Percentiles rank a stretch among this genome's conserved stretches.
Conservation (phyloP, 2,888 invertebrate genomes). For the Nyleta sp. region DNA sequence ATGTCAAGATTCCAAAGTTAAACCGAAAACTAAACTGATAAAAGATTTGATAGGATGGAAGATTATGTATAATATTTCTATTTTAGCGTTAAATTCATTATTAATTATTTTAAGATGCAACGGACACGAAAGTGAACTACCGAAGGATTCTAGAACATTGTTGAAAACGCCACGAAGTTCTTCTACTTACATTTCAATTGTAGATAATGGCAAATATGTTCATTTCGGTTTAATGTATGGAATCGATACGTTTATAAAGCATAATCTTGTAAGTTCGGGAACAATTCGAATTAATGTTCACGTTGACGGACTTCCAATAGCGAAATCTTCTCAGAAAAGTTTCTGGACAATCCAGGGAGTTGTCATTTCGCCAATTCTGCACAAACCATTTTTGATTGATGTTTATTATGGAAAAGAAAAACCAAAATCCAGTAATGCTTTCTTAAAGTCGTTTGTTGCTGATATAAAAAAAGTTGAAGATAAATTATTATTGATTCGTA, state of each 20-base stretch:
- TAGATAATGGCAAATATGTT: conserved; percentile 28
- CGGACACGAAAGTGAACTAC: no score
- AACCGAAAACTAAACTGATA: no score
- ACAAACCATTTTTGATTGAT: conserved; percentile 28
- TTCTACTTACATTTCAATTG: neutral
- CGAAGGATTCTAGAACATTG: no score
- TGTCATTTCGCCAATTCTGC: neutral
- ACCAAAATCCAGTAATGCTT: conserved; percentile 11
- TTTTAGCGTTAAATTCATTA: no score
- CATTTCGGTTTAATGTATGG: conserved; percentile 25
- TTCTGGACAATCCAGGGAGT: conserved; percentile 27
- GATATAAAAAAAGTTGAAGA: conserved; percentile 12
- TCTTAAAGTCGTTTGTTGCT: conserved; percentile 12
- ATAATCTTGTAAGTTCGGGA: neutral
- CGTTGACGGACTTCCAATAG: conserved; percentile 38
- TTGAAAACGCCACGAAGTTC: conserved; percentile 9
- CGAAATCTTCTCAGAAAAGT: conserved; percentile 13
- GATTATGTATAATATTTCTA: no score
- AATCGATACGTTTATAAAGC: conserved; percentile 10
- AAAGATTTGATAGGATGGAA: no score
- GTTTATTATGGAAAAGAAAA: conserved; percentile 27
- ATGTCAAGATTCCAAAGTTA: no score
- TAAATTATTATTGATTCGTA: neutral
- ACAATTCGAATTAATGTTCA: conserved; percentile 19
- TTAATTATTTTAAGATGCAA: no score